Conservation (phyloP, 1,140 invertebrate genomes). For the Sitobion miscanthi region DNA sequence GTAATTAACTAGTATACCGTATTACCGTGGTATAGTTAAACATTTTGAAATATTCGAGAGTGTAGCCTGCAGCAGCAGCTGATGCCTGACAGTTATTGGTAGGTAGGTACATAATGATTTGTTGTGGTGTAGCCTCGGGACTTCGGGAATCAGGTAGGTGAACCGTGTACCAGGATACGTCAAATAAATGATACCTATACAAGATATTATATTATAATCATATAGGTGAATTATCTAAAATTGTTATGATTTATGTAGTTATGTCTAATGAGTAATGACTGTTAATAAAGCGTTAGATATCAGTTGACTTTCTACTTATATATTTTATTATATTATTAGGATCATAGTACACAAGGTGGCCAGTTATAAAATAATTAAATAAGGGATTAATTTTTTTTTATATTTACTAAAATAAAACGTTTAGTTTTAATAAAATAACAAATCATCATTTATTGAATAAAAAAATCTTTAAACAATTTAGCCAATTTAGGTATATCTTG, state of each 20-base stretch:
- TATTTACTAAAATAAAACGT: no score
- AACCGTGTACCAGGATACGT: neutral
- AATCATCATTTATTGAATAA: no score
- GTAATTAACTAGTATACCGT: neutral
- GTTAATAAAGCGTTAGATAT: no score
- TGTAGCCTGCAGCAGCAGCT: neutral
- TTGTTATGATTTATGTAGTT: neutral
- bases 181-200: neutral
- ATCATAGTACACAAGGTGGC: neutral
- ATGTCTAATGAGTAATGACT: neutral
- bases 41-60: neutral
- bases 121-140: neutral
- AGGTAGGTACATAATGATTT: neutral
- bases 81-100: neutral
- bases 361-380: no score
- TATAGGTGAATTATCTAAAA: neutral
- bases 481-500: no score
- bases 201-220: neutral
- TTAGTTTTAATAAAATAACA: no score
- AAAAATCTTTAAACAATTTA: no score
- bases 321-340: neutral
- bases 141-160: neutral
- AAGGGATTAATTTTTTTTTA: no score
- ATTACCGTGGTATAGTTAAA: neutral
- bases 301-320: neutral